Base-by-base conservation (phyloP, 2,797 vertebrate genomes). In the Acanthurus tractus region DNA sequence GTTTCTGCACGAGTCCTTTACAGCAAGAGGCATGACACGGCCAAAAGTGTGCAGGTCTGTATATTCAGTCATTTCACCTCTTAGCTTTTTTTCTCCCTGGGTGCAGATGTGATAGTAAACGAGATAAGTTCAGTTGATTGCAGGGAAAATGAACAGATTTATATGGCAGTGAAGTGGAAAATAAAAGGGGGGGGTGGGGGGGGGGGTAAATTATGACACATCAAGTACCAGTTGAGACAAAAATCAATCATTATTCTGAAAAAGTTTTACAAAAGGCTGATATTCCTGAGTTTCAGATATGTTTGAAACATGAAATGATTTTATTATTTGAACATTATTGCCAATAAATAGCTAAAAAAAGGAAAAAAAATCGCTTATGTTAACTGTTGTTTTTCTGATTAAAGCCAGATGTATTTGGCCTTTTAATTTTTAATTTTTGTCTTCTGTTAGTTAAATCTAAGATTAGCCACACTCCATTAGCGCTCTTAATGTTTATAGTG, bases 1-100 rank as follows among this genome's bases (percentile, higher is more conserved):
- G 85, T 65, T 52, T 76, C 79, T 86, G 74, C 65, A 63, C 17
- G 9, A 42, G 34, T 63, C 42, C 50, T 34, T 20, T 78, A 65
- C 14, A 78, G 63, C 17, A 10, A 48, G 34, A 63, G 42, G 25
- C 54, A 40, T 63, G 52, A 53, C 56, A 49, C 34, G 7, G 66
- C 61, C 7, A 6, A 3, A 34, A 59, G 56, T 17, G 42, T 11
- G 62, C 61, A 23, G 29, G 9, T 57, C 65, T 71, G 56, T 52
- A 45, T 3, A 63, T 56, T 54, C 46, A 64, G 44, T 62, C 70
- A 54, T 56, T 73, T 61, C 72, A 70, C 36, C 9, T 9, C 15
- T 18, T 50, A 62, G 15, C 45, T 44, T 49, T 18, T 50, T 53
- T 29, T 44, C n/a, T 29, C 20, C 20, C 56, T 1, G 23, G 45